Conservation (phyloP, 1,140 invertebrate species). For the Musca vetustissima region DNA sequence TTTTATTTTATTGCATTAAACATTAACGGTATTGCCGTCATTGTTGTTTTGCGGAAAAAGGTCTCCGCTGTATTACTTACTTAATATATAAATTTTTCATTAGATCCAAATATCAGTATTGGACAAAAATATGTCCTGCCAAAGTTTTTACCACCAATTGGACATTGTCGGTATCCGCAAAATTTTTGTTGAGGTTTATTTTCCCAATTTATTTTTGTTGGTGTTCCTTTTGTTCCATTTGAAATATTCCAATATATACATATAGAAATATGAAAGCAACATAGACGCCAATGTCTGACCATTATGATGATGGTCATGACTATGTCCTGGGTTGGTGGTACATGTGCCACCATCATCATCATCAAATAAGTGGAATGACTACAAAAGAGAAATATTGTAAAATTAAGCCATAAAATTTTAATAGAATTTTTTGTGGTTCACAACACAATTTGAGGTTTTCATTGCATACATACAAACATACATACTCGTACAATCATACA, state of each 20-base stretch:
- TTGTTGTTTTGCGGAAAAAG: background rate
- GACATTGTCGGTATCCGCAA: too few relatives aligned
- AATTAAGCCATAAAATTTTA: conserved; percentile 24
- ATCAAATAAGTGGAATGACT: too few relatives aligned
- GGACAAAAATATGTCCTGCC: background rate
- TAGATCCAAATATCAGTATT: background rate
- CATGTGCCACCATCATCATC: too few relatives aligned
- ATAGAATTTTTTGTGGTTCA: conserved; percentile 22
- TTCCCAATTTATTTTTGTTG: too few relatives aligned
- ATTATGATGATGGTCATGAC: too few relatives aligned
- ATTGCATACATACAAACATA: background rate
- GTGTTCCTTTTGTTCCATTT: too few relatives aligned
- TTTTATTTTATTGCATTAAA: conserved; percentile 4
- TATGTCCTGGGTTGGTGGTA: too few relatives aligned
- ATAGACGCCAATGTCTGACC: too few relatives aligned
- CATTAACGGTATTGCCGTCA: background rate
- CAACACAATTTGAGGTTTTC: conserved; percentile 22
- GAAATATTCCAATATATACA: too few relatives aligned
- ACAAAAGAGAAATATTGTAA: background rate
- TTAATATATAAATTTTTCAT: conserved; percentile 2
- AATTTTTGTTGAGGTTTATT: too few relatives aligned
- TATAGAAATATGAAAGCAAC: too few relatives aligned
- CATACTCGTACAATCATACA: too few relatives aligned
- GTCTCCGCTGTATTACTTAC: background rate
- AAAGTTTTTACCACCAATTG: background rate